Evolutionary conservation across 2,113 vertebrate genomes (phyloP).

Genomic region (Delphinapterus leucas): DNA sequence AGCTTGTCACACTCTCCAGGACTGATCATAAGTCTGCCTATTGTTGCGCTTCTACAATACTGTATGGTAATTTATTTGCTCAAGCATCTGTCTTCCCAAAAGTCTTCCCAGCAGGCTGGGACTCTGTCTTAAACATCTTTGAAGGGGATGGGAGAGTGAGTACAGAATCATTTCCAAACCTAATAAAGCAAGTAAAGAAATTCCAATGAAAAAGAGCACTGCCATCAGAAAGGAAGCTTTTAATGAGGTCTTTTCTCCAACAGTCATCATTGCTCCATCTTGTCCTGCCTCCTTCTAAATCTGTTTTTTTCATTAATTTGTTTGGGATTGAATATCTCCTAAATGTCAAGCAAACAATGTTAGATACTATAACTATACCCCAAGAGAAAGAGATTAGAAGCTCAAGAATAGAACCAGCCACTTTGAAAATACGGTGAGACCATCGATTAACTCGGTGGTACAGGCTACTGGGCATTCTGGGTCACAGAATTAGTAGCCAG

Average conservation of each 20-base stretch:
- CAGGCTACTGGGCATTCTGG: background rate
- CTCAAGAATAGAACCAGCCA: background rate
- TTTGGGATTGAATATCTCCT: background rate
- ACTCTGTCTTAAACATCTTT: background rate
- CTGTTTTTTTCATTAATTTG: background rate
- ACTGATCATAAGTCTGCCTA: background rate
- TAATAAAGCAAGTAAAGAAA: conserved; percentile 27
- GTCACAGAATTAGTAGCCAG: background rate
- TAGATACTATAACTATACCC: background rate
- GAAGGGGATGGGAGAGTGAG: background rate
- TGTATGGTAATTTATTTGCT: background rate
- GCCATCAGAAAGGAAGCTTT: background rate
- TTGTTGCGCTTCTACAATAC: background rate
- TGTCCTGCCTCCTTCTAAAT: background rate
- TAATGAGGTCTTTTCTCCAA: background rate
- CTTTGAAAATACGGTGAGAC: background rate
- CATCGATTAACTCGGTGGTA: background rate
- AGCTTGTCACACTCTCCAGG: background rate
- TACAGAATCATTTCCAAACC: background rate
- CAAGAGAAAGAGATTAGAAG: background rate
- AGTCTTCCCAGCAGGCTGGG: background rate
- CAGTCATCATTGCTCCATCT: background rate
- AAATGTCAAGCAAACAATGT: background rate
- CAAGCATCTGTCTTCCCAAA: background rate
- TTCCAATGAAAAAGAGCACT: background rate